These are phyloP conservation scores for Emmelina monodactyla DNA, from an alignment of 2,888 invertebrate species.

Conservation along the genomic window DNA sequence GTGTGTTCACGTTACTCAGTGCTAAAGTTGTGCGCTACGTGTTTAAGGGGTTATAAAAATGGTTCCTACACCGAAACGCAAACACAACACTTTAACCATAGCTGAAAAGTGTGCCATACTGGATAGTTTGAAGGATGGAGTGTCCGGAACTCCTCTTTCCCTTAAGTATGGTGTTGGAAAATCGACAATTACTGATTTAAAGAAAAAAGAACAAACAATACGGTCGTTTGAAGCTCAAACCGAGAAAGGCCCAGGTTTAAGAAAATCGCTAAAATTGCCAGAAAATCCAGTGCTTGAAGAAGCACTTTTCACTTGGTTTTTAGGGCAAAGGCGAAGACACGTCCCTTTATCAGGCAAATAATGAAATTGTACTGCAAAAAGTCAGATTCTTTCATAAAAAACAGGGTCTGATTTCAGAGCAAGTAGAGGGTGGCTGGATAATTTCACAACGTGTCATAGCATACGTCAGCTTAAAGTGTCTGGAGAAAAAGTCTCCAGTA, in stretches of 20 bases:
- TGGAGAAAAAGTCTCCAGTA: constrained; percentile 18
- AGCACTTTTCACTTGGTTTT: constrained; percentile 14
- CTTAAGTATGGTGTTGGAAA: constrained; percentile 10
- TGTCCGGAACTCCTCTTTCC: constrained; percentile 5
- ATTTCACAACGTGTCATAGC: constrained; percentile 17
- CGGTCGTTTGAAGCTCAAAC: constrained; percentile 8
- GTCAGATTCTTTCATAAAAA: constrained; percentile 9
- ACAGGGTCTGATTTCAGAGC: constrained; percentile 13
- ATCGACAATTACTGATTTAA: constrained; percentile 10
- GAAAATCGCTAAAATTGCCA: constrained; percentile 9
- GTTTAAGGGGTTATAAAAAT: constrained; percentile 5
- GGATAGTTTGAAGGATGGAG: constrained; percentile 4
- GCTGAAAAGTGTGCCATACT: constrained; percentile 5
- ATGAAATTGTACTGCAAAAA: constrained; percentile 11
- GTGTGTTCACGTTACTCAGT: neutral
- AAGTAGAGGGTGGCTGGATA: constrained; percentile 15
- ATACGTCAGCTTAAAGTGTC: constrained; percentile 19
- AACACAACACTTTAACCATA: constrained; percentile 7
- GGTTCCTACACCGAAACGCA: constrained; percentile 4
- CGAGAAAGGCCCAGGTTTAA: constrained; percentile 9
- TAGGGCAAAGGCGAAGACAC: constrained; percentile 12
- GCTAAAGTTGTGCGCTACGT: constrained; percentile 1
- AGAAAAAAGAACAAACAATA: constrained; percentile 9
- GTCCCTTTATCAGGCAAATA: constrained; percentile 10
- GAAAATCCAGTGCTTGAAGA: constrained; percentile 12